These are phyloP conservation scores for Sarcoramphus papa DNA, from an alignment of 2,797 vertebrate species.

Conservation along the genomic window DNA sequence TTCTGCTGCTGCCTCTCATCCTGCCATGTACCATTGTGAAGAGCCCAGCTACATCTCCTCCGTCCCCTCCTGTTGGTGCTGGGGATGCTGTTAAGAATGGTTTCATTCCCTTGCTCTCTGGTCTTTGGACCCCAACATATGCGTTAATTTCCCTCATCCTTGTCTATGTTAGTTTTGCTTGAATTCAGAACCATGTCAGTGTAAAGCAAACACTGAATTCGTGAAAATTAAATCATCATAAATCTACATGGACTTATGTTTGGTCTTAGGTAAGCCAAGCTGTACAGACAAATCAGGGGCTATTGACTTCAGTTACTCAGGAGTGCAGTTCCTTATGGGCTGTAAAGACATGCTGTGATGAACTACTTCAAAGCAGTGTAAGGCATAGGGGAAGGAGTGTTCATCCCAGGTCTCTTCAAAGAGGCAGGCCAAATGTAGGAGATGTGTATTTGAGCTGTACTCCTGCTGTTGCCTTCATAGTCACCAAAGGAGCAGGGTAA, in stretches of 20 bases:
- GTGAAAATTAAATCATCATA: not conserved
- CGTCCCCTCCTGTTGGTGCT: not conserved
- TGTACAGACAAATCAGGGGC: not conserved
- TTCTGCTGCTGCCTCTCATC: accelerated
- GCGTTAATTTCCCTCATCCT: not conserved
- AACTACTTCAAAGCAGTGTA: not conserved
- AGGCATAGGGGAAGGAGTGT: not conserved
- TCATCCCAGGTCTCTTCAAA: not conserved
- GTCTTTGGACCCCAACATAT: not conserved
- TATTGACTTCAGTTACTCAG: not conserved
- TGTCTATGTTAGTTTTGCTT: not conserved
- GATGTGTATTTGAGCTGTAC: not conserved
- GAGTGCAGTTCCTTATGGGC: not conserved
- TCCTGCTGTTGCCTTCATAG: not conserved
- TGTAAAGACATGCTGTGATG: not conserved
- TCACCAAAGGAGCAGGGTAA: not conserved
- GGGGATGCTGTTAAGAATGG: not conserved
- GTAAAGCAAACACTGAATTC: not conserved
- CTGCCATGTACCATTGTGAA: accelerated
- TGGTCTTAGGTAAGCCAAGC: not conserved
- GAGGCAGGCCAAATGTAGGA: not conserved
- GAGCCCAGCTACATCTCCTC: accelerated
- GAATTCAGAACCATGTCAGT: not conserved
- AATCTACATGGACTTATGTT: not conserved
- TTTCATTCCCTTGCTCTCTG: not conserved